Percentiles rank a stretch among this genome's conserved stretches.
phyloP scores from a whole-genome alignment of 2,113 vertebrate genomes.

The Lampris megalopsis region DNA sequence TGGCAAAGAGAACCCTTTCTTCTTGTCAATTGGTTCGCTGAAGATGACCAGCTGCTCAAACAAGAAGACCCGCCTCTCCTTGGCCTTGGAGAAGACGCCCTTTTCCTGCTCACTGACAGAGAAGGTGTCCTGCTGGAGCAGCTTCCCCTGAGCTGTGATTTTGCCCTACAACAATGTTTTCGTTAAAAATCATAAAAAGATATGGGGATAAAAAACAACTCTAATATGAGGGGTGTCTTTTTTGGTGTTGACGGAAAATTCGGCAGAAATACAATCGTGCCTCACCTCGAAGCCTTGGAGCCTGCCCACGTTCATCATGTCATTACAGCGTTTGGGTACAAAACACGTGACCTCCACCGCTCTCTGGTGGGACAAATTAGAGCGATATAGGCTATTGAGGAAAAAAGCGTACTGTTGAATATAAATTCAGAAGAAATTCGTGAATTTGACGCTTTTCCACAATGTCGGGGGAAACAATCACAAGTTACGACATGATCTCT shows the following conservation, averaged over 20 bases:
- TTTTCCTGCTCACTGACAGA: conserved; percentile 85
- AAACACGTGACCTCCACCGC: conserved; percentile 93
- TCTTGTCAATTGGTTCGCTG: conserved; percentile 90
- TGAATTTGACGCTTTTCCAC: too few relatives aligned
- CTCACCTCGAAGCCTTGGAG: conserved; percentile 92
- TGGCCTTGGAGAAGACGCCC: conserved; percentile 81
- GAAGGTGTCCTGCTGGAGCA: conserved; percentile 92
- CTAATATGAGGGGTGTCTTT: too few relatives aligned
- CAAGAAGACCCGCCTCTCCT: conserved; percentile 89
- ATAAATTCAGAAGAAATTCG: too few relatives aligned
- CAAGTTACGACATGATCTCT: too few relatives aligned
- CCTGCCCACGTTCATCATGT: conserved; percentile 92
- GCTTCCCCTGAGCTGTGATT: conserved; percentile 91
- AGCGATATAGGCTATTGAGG: neutral
- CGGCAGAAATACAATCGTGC: neutral
- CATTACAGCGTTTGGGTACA: conserved; percentile 91
- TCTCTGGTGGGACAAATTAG: conserved; percentile 71
- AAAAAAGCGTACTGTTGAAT: neutral
- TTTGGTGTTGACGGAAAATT: neutral
- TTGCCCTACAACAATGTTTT: conserved; percentile 81
- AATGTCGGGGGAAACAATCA: neutral
- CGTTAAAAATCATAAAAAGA: conserved; percentile 1
- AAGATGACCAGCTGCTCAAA: conserved; percentile 93
- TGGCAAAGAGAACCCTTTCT: conserved; percentile 85
- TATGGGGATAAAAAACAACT: neutral